These are phyloP conservation scores for Pseudomyrmex pallidus DNA, from an alignment of 1,140 invertebrate species.

Conservation along the genomic window DNA sequence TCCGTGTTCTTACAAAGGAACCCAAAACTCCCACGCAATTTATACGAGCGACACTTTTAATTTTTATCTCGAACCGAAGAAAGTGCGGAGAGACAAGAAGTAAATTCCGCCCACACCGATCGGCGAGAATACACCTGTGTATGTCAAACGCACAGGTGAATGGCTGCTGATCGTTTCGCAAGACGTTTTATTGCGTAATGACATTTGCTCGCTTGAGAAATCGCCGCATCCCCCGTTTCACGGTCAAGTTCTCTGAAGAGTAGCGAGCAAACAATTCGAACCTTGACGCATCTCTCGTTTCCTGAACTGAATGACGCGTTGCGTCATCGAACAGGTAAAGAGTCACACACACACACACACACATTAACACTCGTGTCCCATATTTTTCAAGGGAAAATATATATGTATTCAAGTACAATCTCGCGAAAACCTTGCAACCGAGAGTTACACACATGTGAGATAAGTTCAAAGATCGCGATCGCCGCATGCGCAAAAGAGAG, in stretches of 20 bases:
- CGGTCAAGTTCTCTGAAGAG: conserved; percentile 23
- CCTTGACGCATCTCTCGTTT: neutral
- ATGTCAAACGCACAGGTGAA: neutral
- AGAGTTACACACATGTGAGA: neutral
- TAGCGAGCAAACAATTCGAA: neutral
- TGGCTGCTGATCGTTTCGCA: neutral
- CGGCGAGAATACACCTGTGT: neutral
- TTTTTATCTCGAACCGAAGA: neutral
- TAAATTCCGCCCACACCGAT: neutral
- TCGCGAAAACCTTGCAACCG: too few relatives aligned
- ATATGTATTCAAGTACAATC: too few relatives aligned
- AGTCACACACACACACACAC: too few relatives aligned
- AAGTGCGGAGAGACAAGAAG: neutral
- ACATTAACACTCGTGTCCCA: neutral
- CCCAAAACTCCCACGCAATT: neutral
- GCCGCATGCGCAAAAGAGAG: neutral
- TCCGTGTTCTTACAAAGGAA: too few relatives aligned
- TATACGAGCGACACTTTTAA: too few relatives aligned
- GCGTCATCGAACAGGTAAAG: conserved; percentile 5
- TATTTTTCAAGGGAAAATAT: neutral
- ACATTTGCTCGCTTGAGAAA: neutral
- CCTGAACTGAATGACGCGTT: neutral
- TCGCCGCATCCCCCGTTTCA: neutral
- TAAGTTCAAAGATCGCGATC: neutral
- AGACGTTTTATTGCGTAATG: neutral